These are phyloP conservation scores for Gymnoscopelus braueri DNA, from an alignment of 2,797 vertebrate genomes.

Conservation along the genomic window DNA sequence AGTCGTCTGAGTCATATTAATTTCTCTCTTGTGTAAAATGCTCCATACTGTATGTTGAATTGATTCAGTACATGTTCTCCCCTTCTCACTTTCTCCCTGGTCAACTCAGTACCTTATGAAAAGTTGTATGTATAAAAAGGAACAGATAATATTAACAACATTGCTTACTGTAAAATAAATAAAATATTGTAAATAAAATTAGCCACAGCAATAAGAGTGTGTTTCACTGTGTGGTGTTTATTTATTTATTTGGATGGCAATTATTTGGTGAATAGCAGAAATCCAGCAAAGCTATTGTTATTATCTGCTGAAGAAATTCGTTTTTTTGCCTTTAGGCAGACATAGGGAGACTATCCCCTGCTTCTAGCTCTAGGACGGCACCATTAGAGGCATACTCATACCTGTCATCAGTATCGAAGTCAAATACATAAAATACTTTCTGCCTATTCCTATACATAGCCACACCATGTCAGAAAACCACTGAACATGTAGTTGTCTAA, in stretches of 20 bases:
- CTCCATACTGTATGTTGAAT: neutral
- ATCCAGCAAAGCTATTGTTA: neutral
- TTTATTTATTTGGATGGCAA: slow-evolving; percentile 15
- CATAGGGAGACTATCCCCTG: no score
- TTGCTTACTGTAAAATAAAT: neutral
- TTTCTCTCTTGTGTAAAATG: neutral
- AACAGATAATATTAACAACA: neutral
- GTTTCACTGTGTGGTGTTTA: slow-evolving; percentile 2
- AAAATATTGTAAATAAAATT: neutral
- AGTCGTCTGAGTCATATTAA: no score
- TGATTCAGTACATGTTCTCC: neutral
- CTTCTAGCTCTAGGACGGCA: no score
- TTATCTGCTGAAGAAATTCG: no score
- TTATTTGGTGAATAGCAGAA: neutral
- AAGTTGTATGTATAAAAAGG: neutral
- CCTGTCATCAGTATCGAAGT: no score
- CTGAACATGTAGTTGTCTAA: no score
- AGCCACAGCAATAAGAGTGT: neutral
- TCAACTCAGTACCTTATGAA: neutral
- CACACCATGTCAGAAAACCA: no score
- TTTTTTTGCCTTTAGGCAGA: no score
- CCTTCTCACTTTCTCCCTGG: neutral
- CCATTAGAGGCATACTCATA: no score
- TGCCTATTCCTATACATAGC: no score
- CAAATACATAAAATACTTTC: no score